These are phyloP conservation scores for Eubasilissa splendida DNA, from an alignment of 2,888 invertebrate genomes.

Conservation along the genomic window DNA sequence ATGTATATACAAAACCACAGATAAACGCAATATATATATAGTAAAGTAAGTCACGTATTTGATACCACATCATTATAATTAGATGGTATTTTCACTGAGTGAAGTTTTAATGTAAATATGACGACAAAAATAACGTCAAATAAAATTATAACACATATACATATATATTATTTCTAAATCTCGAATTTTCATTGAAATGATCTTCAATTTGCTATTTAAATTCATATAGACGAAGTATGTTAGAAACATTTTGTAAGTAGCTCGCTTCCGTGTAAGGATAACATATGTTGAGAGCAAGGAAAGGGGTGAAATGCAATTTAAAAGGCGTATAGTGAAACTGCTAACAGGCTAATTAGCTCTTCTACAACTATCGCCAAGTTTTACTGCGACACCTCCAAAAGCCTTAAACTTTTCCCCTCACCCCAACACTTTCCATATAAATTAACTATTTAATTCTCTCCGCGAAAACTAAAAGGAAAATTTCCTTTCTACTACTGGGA, in stretches of 20 bases:
- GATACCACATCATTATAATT: too few relatives aligned
- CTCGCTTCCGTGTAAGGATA: background rate
- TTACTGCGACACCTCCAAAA: conserved; percentile 41
- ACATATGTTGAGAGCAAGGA: background rate
- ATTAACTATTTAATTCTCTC: conserved; percentile 51
- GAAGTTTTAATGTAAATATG: background rate
- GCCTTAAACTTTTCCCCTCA: conserved; percentile 36
- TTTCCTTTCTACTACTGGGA: conserved; percentile 15
- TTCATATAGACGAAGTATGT: background rate
- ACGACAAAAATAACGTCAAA: background rate
- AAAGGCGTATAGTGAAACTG: conserved; percentile 24
- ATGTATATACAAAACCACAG: too few relatives aligned
- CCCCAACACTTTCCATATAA: conserved; percentile 48
- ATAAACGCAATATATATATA: too few relatives aligned
- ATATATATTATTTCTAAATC: background rate
- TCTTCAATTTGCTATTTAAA: background rate
- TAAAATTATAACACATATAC: background rate
- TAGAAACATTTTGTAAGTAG: background rate
- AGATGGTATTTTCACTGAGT: too few relatives aligned
- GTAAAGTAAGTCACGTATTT: too few relatives aligned
- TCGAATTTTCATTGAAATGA: background rate
- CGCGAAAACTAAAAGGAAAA: conserved; percentile 28
- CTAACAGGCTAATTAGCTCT: conserved; percentile 50
- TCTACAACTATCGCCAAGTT: conserved; percentile 48
- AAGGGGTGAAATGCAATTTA: conserved; percentile 7